Evolutionary conservation across 2,113 vertebrate genomes (phyloP), one percentile per base, ranked within the genome.

Genomic region (Rhombomys opimus): DNA sequence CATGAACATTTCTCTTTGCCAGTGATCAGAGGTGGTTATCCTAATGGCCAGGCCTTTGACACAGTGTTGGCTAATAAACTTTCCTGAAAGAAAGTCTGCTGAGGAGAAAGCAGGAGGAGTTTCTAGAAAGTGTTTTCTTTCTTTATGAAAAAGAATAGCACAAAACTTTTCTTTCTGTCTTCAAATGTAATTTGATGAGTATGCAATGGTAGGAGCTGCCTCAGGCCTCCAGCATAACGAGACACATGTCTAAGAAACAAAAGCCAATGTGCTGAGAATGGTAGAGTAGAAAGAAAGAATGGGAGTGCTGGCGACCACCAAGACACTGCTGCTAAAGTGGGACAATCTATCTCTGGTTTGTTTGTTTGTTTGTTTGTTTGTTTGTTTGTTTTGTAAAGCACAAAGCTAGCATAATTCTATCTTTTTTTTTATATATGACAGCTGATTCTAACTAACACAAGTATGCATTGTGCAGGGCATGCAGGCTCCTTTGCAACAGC

Each of bases 71-170:
- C 59, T 90, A 70, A 95, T 0, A 22, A 91, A 87, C 67, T 70
- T 14, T 57, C 4, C 41, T 35, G 38, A 52, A 57, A 94, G 63
- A 95, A 76, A 76, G 10, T 67, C 57, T 54, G 18, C n/a, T n/a
- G n/a, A n/a, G 12, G 7, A 10, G 4, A 2, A 20, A 32, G 30
- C 27, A 3, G 7, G 9, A 70, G 25, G 54, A 70, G 30, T 54
- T 57, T 93, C 67, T 91, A 32, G 52, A 94, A 96, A 76, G 17
- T 50, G 91, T 70, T 87, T 93, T 76, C 35, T 84, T 91, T 41
- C 41, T 63, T 6, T 18, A 46, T 70, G 13, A 15, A 1, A 35
- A 54, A 20, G 38, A 27, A 73, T 7, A 14, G 2, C 57, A 35
- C 35, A 68, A 14, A 95, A 77, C 3, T 17, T 59, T 93, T n/a